These are phyloP conservation scores for Montipora efflorescens DNA, from an alignment of 64 coral and sea anemone genomes.

Conservation along the genomic window DNA sequence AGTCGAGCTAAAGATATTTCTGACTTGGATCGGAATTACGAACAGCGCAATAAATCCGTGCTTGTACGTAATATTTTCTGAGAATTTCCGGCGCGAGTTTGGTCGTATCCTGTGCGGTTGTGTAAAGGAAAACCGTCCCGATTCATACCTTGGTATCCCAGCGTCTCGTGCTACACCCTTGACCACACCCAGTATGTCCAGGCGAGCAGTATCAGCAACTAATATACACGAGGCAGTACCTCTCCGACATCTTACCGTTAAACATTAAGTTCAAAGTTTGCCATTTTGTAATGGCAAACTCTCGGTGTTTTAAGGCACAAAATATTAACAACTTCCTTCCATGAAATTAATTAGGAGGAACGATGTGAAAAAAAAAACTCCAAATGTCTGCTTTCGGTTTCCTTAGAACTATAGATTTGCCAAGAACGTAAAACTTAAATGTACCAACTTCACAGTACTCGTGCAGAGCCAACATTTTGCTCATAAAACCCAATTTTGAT, in stretches of 20 bases:
- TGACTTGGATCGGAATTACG: conserved; percentile 77
- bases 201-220: background rate
- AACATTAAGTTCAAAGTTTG: background rate
- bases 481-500: too few species aligned
- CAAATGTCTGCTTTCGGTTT: too few species aligned
- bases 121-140: conserved; percentile 4
- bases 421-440: too few species aligned
- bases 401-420: too few species aligned
- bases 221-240: conserved; percentile 17
- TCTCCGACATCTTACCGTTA: conserved; percentile 25
- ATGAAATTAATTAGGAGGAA: too few species aligned
- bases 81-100: conserved; percentile 88
- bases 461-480: too few species aligned
- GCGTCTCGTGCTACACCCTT: conserved; percentile 34
- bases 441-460: too few species aligned
- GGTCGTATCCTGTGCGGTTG: conserved; percentile 52
- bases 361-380: too few species aligned
- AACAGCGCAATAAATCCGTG: conserved; percentile 86
- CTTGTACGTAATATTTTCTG: conserved; percentile 89
- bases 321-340: too few species aligned
- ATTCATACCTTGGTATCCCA: conserved; percentile 49
- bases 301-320: background rate
- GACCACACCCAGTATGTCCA: conserved; percentile 45
- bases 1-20: background rate
- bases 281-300: background rate